phyloP scores from a whole-genome alignment of 2,888 invertebrate genomes.

The Vannuccia rotundouncinata region DNA sequence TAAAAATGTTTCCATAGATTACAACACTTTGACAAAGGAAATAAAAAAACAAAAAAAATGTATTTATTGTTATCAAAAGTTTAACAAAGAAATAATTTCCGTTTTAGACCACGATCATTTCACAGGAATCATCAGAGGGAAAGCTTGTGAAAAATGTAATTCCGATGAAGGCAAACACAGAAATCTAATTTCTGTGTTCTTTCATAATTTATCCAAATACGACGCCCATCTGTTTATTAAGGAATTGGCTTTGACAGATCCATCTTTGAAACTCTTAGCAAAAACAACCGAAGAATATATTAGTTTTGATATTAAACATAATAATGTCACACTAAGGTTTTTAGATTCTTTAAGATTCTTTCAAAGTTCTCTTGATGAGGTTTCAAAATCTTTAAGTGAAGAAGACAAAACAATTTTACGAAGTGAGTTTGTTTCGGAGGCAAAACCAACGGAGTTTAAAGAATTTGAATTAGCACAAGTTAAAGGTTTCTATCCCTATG shows the following conservation, averaged over 20 bases:
- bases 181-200: slow-evolving; percentile 30
- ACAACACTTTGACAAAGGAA: no score
- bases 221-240: slow-evolving; percentile 29
- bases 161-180: not conserved
- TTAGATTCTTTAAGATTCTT: not conserved
- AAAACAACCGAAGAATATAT: no score
- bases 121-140: not conserved
- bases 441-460: no score
- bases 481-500: no score
- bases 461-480: no score
- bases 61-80: no score
- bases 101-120: not conserved
- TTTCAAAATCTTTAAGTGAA: not conserved
- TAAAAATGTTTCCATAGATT: no score
- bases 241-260: not conserved
- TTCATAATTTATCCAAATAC: slow-evolving; percentile 34
- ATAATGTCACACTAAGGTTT: not conserved
- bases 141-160: not conserved
- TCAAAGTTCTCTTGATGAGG: not conserved
- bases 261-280: not conserved
- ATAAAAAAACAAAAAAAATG: no score
- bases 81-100: no score
- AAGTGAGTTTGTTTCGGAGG: not conserved
- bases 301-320: no score
- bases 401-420: not conserved